These are phyloP conservation scores for Odontesthes bonariensis DNA, from an alignment of 2,113 vertebrate species.

Conservation along the genomic window DNA sequence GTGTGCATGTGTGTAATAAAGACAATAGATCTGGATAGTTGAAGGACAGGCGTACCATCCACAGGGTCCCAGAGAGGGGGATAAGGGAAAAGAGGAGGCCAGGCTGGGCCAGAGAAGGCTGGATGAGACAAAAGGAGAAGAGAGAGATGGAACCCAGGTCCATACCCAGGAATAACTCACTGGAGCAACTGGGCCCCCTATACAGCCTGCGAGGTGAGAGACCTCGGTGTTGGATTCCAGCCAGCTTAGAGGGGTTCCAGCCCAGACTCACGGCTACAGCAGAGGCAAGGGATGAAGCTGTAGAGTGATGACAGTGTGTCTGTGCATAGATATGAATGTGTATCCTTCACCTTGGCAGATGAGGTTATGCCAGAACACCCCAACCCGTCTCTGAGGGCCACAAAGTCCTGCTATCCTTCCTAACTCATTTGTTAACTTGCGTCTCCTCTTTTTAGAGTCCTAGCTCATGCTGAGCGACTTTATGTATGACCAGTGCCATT, in stretches of 20 bases:
- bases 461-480: constrained; percentile 64
- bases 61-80: constrained; percentile 72
- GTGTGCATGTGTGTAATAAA: constrained; percentile 51
- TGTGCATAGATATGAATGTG: constrained; percentile 28
- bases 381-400: constrained; percentile 68
- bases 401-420: constrained; percentile 66
- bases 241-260: constrained; percentile 80
- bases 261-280: constrained; percentile 64
- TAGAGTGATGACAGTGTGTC: constrained; percentile 65
- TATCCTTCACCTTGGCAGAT: constrained; percentile 80
- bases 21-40: constrained; percentile 74
- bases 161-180: constrained; percentile 78
- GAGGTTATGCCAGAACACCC: constrained; percentile 72
- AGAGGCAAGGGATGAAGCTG: constrained; percentile 58
- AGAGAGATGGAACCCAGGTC: constrained; percentile 58
- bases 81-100: constrained; percentile 63
- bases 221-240: constrained; percentile 77
- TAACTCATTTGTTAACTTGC: constrained; percentile 77
- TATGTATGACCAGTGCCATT: constrained; percentile 57
- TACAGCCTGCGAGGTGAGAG: constrained; percentile 81
- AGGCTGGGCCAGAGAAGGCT: constrained; percentile 54
- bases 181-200: constrained; percentile 67
- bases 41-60: constrained; percentile 79
- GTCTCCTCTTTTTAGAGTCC: constrained; percentile 55
- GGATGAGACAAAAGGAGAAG: constrained; percentile 66